A percentile compares a stretch with the other conserved stretches of the same genome.
Conservation (phyloP, 2,797 vertebrate genomes). For the Rhadinocentrus ornatus region DNA sequence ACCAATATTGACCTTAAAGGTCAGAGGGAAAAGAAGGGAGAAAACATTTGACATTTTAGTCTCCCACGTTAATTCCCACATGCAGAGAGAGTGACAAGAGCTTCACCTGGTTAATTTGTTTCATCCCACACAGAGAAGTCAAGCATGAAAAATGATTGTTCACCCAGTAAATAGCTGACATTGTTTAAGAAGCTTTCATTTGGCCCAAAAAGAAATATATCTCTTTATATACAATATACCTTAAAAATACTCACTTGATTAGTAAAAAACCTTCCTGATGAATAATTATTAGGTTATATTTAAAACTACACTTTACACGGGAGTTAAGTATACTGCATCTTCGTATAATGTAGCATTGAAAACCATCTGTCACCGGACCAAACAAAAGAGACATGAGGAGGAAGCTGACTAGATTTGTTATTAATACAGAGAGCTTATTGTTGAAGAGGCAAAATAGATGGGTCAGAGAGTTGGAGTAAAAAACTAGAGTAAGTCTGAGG, state of each 20-base stretch:
- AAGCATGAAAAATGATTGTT: background rate
- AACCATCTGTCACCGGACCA: conserved; percentile 23
- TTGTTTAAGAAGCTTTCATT: background rate
- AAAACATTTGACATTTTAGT: conserved; percentile 18
- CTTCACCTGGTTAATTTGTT: conserved; percentile 18
- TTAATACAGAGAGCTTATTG: conserved; percentile 7
- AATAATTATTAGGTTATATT: background rate
- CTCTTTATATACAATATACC: background rate
- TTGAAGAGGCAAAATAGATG: background rate
- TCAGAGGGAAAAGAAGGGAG: conserved; percentile 44
- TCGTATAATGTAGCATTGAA: background rate
- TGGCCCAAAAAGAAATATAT: background rate
- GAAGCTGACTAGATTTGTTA: conserved; percentile 9
- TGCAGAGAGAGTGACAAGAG: conserved; percentile 16
- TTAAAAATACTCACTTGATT: background rate
- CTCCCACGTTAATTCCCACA: conserved; percentile 17
- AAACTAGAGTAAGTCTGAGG: background rate
- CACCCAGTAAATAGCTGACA: background rate
- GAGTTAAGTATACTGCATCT: background rate
- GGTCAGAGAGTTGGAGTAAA: conserved; percentile 4
- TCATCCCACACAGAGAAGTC: background rate
- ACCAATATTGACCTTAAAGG: conserved; percentile 26
- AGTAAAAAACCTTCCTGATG: background rate
- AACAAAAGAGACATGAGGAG: conserved; percentile 6
- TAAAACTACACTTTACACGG: conserved; percentile 1